Base-by-base conservation (phyloP, 2,888 invertebrate species). In the Aphidoletes aphidimyza region DNA sequence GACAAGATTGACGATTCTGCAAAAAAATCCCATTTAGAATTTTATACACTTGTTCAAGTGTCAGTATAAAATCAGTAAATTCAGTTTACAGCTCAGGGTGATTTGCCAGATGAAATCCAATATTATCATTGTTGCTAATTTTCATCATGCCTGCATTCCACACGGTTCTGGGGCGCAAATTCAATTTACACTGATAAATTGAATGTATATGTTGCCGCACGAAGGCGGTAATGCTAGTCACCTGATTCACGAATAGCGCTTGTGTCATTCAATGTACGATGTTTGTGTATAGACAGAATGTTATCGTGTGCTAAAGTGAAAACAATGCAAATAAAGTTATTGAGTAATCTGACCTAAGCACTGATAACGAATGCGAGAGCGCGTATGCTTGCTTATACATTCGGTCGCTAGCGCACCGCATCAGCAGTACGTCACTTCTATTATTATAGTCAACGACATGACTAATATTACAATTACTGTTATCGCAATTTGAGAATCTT, bases 311-410 rank as follows among this genome's bases (percentile, higher is more conserved):
- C 22, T 54, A 34, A 69, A 69, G 8, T 69, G 30, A 69, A 30
- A 30, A 69, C 30, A 69, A 69, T 69, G 34, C 69, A 69, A 30
- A 69, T 30, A n/a, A n/a, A 69, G 30, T 30, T n/a, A 81, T 81
- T 81, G 81, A n/a, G n/a, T 81, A 81, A 81, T 81, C 8, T 81
- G 81, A 81, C 81, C 81, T 81, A 22, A 81, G 37, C 81, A 81
- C 37, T 81, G 81, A 81, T 81, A 81, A 37, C 36, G n/a, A n/a
- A 37, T 81, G 36, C 9, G 0, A 54, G 5, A 5, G 54, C n/a
- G 69, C 11, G 69, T 30, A 30, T n/a, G n/a, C n/a, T n/a, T n/a
- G n/a, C n/a, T n/a, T 22, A 22, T 11, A 26, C 17, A 47, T 17
- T 2, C 17, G 47, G 19, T 47, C 47, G 47, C 26, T 54, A 26